These are phyloP conservation scores for Plotosus lineatus DNA, from an alignment of 2,113 vertebrate species.

Conservation along the genomic window DNA sequence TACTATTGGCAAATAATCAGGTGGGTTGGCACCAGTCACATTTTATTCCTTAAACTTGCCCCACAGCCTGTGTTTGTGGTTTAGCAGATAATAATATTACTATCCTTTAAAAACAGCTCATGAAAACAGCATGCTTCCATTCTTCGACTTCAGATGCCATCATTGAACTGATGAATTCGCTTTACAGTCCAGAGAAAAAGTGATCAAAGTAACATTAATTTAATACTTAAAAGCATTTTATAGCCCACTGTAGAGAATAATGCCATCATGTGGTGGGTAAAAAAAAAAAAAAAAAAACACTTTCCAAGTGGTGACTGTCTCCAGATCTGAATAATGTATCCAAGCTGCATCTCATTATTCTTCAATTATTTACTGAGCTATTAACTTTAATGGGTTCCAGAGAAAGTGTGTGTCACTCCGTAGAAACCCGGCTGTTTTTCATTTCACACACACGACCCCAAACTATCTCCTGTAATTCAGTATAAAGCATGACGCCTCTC, in stretches of 20 bases:
- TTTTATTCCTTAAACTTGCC: conserved; percentile 10
- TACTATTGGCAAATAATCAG: neutral
- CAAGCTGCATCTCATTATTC: conserved; percentile 34
- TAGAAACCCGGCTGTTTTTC: neutral
- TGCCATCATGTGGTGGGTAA: conserved; percentile 10
- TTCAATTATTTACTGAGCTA: conserved; percentile 36
- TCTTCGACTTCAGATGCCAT: neutral
- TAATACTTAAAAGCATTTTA: neutral
- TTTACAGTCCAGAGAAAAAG: neutral
- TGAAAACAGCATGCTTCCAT: neutral
- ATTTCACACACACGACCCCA: neutral
- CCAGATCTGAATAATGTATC: conserved; percentile 30
- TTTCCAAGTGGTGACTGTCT: neutral
- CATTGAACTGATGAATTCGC: neutral
- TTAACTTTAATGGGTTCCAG: conserved; percentile 33
- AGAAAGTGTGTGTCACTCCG: neutral
- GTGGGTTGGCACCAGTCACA: neutral
- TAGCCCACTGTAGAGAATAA: neutral
- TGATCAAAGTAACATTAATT: neutral
- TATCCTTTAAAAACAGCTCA: neutral
- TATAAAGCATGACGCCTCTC: conserved; percentile 9
- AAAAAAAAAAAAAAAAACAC: no score
- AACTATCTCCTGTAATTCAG: neutral
- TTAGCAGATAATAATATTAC: neutral
- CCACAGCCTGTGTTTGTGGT: neutral